Evolutionary conservation across 2,888 invertebrate genomes (phyloP), one percentile per base, ranked within the genome.

Genomic region (Pristionchus arcanus): DNA sequence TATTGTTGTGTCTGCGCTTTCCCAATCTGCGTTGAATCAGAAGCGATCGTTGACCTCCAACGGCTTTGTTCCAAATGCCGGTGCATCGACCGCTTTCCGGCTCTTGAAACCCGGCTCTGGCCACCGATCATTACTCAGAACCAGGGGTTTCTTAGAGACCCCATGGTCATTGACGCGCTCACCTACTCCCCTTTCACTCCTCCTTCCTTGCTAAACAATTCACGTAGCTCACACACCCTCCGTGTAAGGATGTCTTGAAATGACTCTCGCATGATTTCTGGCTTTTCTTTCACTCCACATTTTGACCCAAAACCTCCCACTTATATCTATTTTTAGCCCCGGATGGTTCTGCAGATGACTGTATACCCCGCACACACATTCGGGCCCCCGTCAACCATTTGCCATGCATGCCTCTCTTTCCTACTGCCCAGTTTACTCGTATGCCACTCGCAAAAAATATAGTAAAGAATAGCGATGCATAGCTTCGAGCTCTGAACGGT

Each of bases 141-240:
- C 63, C 63, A 25, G 59, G 25, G 25, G 63, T 71, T 71, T 16
- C 77, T 77, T 28, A 49, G 28, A 53, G 28, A 49, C 34, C 81
- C 25, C 15, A n/a, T 53, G 81, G 28, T 81, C 81, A 53, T 81
- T 81, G 81, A 49, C 53, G 16, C 31, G 31, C 66, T 34, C 28
- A 49, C 42, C 55, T 25, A 16, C n/a, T 53, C 66, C 63, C n/a
- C 13, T 85, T 34, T 25, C 13, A 19, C 34, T 87, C 55, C 53
- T 68, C 42, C 53, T 49, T 49, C 21, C 53, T 28, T 31, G 19
- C 68, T 68, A 37, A 9, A 21, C 5, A n/a, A 59, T 49, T 85
- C 84, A 49, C 83, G 28, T 49, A 49, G 9, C 55, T 84, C 84
- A 31, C 84, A 55, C 59, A 37, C 84, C 31, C 55, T 84, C 55